Evolutionary conservation across 2,888 invertebrate species (phyloP).

Genomic region (Epinotia bilunana): DNA sequence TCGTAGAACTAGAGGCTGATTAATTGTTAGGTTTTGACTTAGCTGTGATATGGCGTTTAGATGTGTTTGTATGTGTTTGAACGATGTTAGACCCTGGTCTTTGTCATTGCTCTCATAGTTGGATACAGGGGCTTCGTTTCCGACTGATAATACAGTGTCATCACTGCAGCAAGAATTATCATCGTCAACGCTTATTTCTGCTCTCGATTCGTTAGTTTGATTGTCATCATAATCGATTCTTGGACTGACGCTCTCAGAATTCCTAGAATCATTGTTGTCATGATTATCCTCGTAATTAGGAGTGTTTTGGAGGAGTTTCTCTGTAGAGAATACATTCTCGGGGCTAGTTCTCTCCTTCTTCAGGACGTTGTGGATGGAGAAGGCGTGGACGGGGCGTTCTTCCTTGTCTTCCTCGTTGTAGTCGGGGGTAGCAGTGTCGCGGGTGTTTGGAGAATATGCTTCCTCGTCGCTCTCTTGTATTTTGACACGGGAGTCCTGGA

Average conservation of each 20-base stretch:
- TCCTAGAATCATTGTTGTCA: constrained; percentile 58
- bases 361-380: constrained; percentile 80
- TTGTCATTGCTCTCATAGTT: constrained; percentile 60
- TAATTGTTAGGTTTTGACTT: constrained; percentile 78
- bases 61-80: constrained; percentile 88
- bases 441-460: constrained; percentile 74
- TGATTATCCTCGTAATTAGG: constrained; percentile 70
- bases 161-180: constrained; percentile 89
- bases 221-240: constrained; percentile 70
- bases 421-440: constrained; percentile 74
- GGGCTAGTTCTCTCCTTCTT: constrained; percentile 82
- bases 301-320: constrained; percentile 76
- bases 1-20: constrained; percentile 73
- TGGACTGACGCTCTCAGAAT: constrained; percentile 69
- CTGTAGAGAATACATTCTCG: constrained; percentile 80
- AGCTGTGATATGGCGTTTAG: constrained; percentile 88
- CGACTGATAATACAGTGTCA: constrained; percentile 92
- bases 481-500: constrained; percentile 72
- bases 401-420: constrained; percentile 76
- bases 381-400: constrained; percentile 69
- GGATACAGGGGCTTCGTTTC: constrained; percentile 88
- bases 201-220: constrained; percentile 59
- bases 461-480: constrained; percentile 81
- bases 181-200: constrained; percentile 80
- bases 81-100: constrained; percentile 79